Evolutionary conservation across 2,113 vertebrate species (phyloP).

Genomic region (Caloenas nicobarica): DNA sequence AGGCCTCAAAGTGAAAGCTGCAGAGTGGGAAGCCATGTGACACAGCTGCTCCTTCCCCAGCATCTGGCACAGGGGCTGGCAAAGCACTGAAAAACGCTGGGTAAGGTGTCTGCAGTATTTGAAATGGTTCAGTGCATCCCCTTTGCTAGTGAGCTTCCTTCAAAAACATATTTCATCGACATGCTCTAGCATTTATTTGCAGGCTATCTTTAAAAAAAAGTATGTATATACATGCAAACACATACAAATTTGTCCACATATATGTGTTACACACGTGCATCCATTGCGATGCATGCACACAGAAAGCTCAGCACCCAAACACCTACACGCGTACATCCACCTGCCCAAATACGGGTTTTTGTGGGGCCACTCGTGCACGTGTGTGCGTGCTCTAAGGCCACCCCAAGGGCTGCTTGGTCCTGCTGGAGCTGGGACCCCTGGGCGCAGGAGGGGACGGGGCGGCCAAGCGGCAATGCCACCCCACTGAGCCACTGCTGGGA

Average conservation of each 20-base stretch:
- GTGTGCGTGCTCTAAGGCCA: accelerated
- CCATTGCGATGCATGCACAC: background rate
- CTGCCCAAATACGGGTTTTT: background rate
- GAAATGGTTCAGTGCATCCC: background rate
- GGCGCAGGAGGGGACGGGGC: accelerated
- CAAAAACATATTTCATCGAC: accelerated
- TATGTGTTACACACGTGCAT: accelerated
- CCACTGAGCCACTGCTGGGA: background rate
- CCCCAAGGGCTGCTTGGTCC: background rate
- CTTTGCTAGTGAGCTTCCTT: background rate
- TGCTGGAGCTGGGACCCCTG: background rate
- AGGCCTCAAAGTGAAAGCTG: background rate
- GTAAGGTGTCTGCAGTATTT: accelerated
- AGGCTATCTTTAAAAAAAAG: too few species aligned
- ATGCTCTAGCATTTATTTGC: background rate
- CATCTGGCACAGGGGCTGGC: background rate
- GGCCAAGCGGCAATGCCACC: background rate
- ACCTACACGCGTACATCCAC: background rate
- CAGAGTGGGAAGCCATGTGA: background rate
- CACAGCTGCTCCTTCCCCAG: background rate
- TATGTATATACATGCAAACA: accelerated
- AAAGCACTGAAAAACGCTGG: accelerated
- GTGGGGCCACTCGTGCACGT: accelerated
- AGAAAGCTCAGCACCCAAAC: background rate
- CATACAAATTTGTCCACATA: accelerated